Base-by-base conservation (phyloP, 2,113 vertebrate species). In the Aphelocoma coerulescens region DNA sequence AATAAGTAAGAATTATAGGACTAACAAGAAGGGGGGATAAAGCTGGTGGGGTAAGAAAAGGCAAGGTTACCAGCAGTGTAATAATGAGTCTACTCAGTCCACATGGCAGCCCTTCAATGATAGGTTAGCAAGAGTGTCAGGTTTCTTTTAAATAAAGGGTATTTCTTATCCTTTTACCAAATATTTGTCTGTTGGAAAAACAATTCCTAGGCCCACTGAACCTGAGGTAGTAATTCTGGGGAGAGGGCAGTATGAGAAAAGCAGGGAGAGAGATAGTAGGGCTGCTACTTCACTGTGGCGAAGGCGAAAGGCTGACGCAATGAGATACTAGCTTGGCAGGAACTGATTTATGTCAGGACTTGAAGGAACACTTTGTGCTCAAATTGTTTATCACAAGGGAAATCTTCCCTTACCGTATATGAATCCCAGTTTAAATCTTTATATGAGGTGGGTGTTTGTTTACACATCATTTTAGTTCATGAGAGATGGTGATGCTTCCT, bases 361-460 rank as follows among this genome's bases (percentile, higher is more conserved):
- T 92, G 90, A 96, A 96, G 88, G 95, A 93, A 93, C 95, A 92
- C 52, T 96, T 94, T 61, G 95, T 96, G 61, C 92, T 93, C 44
- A 71, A 76, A 75, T 78, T 90, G 88, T 93, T 96, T 95, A 88
- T 96, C 76, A 46, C 65, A 58, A 37, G 83, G 37, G 49, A 92
- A 59, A 82, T 94, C 86, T 89, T 77, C 48, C 39, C 86, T 87
- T 94, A n/a, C 66, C 23, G 6, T 88, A 26, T 93, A 66, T 37
- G 48, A 92, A 75, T 94, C 65, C 35, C 23, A 74, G 6, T 69
- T 68, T 83, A 55, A 73, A 22, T 95, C 57, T 75, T 72, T 78
- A 2, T 91, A 32, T 65, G 61, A 83, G 65, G 52, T 80, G 17
- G 46, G 30, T 92, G 71, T 77, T 59, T 95, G 35, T 93, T 91